phyloP scores from a whole-genome alignment of 2,113 vertebrate genomes.

The Limnothrissa miodon region DNA sequence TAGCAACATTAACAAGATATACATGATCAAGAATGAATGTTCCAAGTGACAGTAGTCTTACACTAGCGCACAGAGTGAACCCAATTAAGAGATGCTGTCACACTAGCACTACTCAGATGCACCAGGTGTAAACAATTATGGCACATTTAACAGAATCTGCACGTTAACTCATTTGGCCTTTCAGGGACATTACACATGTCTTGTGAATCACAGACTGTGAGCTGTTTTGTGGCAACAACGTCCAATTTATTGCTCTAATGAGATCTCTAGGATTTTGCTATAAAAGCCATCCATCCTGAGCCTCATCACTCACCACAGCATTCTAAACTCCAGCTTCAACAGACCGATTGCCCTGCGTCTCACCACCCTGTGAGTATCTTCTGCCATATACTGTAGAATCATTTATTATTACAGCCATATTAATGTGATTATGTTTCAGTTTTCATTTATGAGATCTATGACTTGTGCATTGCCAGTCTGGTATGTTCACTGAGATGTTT shows the following conservation, averaged over 20 bases:
- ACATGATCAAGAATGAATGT: background rate
- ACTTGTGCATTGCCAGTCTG: background rate
- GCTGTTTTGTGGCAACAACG: background rate
- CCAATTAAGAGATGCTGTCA: background rate
- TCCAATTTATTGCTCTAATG: background rate
- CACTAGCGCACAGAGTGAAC: background rate
- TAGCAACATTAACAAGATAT: background rate
- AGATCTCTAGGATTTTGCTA: background rate
- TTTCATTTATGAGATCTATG: background rate
- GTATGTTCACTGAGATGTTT: background rate
- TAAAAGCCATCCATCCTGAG: background rate
- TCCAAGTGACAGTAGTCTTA: background rate
- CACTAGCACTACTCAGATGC: background rate
- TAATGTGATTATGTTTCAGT: background rate
- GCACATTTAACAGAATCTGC: background rate
- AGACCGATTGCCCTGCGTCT: background rate
- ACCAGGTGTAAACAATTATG: background rate
- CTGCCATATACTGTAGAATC: too few species aligned
- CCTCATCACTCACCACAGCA: background rate
- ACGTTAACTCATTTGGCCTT: background rate
- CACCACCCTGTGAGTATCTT: background rate
- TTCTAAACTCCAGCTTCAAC: background rate
- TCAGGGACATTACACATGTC: background rate
- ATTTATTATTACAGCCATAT: background rate
- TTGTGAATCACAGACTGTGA: background rate